Evolutionary conservation across 2,888 invertebrate genomes (phyloP), one percentile per base, ranked within the genome.

Genomic region (Drosophila picticornis): DNA sequence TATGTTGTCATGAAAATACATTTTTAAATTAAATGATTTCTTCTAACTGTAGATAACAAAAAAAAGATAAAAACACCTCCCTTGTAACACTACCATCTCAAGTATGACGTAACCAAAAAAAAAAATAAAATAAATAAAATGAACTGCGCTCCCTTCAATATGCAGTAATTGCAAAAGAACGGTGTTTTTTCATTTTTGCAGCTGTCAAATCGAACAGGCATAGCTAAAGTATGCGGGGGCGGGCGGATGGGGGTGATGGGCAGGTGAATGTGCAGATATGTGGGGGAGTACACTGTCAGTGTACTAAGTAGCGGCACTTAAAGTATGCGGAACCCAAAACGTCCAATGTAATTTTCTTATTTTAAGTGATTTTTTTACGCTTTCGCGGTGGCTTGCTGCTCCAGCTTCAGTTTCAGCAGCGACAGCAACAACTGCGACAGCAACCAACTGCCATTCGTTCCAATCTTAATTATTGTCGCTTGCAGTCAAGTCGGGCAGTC

Each of bases 391-490:
- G 57, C 56, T 65, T 25, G 25, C 57, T 64, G 61, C 72, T 70
- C 60, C 40, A 65, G 60, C 68, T 48, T 57, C 43, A 72, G 60
- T 55, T 51, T 27, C 34, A 38, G 57, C 64, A 4, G 36, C 50
- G 34, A 55, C 59, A 29, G 6, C 52, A 46, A 38, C 65, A 9
- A 10, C 63, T 22, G 31, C 29, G 1, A 22, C 59, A 27, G 56
- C 59, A 43, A 52, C 36, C 5, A 19, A 38, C 43, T 72, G 56
- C 70, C 73, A 86, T 86, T 83, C 81, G 86, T 75, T 90, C 77
- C 88, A 75, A 90, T 88, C 89, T 88, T 90, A 86, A 86, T 86
- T 86, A 84, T 88, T 86, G 81, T 81, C 90, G 71, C 72, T 75
- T 72, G 77, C 77, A 75, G 60, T 61, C 59, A 51, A 36, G 53